Evolutionary conservation across 2,113 vertebrate species (phyloP).

Genomic region (Etia nguti): DNA sequence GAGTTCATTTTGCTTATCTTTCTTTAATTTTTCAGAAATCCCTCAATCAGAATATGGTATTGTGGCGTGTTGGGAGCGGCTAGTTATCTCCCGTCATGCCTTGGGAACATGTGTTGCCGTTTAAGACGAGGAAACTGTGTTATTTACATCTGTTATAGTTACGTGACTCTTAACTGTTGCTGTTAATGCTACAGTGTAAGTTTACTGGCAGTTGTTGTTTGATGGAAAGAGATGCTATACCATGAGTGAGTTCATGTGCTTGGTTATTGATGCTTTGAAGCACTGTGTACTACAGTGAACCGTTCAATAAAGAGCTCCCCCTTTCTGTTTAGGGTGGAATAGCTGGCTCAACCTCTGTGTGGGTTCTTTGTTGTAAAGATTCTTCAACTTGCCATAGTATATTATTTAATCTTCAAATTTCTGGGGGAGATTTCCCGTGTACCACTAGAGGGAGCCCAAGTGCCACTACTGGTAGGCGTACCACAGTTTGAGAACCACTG

Average conservation of each 20-base stretch:
- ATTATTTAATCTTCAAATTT: background rate
- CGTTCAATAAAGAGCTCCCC: background rate
- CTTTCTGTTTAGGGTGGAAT: background rate
- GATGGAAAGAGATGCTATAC: background rate
- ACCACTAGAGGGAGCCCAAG: background rate
- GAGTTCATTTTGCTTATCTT: no score
- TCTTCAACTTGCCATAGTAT: background rate
- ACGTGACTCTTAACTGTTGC: background rate
- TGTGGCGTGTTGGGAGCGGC: background rate
- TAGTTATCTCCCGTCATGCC: rapidly evolving
- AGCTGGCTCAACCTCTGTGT: background rate
- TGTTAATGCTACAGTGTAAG: background rate
- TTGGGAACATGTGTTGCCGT: background rate
- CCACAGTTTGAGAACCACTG: background rate
- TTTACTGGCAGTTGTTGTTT: background rate
- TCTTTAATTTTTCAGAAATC: background rate
- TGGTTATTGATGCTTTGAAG: background rate
- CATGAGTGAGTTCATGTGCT: background rate
- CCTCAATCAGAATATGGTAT: background rate
- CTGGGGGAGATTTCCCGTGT: background rate
- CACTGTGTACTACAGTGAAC: background rate
- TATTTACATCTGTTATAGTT: background rate
- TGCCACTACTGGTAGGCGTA: no score
- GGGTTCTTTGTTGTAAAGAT: background rate
- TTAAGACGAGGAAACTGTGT: background rate